phyloP scores from a whole-genome alignment of 64 coral and sea anemone genomes.

The Pocillopora damicornis region DNA sequence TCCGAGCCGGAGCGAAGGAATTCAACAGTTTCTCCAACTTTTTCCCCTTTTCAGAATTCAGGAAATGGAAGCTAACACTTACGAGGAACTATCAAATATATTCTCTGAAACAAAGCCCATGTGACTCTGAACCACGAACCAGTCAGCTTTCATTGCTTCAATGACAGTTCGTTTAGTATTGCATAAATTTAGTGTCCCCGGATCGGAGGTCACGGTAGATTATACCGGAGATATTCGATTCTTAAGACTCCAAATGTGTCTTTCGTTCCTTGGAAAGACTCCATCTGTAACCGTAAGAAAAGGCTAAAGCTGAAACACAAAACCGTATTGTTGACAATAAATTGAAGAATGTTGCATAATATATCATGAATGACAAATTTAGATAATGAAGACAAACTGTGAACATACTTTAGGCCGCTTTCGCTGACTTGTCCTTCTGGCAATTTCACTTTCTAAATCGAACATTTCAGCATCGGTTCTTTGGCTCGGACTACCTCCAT shows the following conservation, averaged over 20 bases:
- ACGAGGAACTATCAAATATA: slow-evolving; percentile 35
- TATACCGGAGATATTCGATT: slow-evolving; percentile 7
- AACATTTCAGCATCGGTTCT: slow-evolving; percentile 63
- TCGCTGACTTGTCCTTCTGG: slow-evolving; percentile 92
- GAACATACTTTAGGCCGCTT: slow-evolving; percentile 98
- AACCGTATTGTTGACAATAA: slow-evolving; percentile 54
- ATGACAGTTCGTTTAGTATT: slow-evolving; percentile 41
- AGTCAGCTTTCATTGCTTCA: slow-evolving; percentile 37
- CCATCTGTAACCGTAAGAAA: slow-evolving; percentile 39
- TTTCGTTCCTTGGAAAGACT: slow-evolving; percentile 30
- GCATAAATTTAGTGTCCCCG: slow-evolving; percentile 48
- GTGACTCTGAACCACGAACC: slow-evolving; percentile 52
- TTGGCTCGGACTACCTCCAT: slow-evolving; percentile 43
- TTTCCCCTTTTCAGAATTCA: background rate
- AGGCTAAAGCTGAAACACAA: slow-evolving; percentile 18
- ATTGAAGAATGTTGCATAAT: slow-evolving; percentile 92
- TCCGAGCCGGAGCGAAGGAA: background rate
- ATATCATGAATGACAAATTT: slow-evolving; percentile 79
- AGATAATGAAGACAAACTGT: slow-evolving; percentile 73
- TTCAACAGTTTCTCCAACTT: slow-evolving; percentile 7
- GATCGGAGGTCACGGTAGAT: slow-evolving; percentile 38
- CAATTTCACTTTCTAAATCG: slow-evolving; percentile 27
- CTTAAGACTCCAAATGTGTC: slow-evolving; percentile 22
- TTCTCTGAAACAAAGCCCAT: slow-evolving; percentile 42
- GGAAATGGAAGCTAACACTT: background rate